These are phyloP conservation scores for Syndactyla subalaris DNA, from an alignment of 2,797 vertebrate genomes.

Conservation along the genomic window DNA sequence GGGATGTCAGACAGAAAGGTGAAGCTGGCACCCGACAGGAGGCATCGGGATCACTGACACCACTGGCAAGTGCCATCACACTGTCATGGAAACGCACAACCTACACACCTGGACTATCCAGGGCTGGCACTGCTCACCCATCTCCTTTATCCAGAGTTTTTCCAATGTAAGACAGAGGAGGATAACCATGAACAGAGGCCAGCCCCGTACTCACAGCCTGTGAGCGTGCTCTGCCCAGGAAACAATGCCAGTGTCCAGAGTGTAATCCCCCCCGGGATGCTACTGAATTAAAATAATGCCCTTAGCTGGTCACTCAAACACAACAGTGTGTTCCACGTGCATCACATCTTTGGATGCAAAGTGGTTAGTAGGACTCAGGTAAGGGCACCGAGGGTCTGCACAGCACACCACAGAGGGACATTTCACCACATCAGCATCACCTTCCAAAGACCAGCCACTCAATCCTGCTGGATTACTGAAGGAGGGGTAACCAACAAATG, in stretches of 20 bases:
- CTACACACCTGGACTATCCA: background rate
- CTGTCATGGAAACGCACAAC: background rate
- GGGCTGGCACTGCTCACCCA: background rate
- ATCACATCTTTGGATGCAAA: background rate
- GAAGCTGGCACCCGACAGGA: no score
- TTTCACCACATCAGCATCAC: accelerated
- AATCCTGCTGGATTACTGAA: background rate
- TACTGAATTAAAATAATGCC: background rate
- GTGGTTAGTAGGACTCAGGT: background rate
- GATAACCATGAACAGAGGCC: background rate
- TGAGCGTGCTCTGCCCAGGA: background rate
- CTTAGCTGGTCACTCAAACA: background rate
- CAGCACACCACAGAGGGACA: background rate
- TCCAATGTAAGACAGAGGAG: background rate
- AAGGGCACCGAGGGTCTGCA: background rate
- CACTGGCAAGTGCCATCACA: background rate
- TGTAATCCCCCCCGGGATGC: background rate
- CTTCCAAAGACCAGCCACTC: background rate
- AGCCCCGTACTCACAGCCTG: background rate
- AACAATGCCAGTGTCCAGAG: background rate
- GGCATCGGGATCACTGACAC: background rate
- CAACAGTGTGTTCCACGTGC: background rate
- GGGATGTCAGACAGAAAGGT: background rate
- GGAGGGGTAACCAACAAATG: background rate
- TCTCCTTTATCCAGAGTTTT: background rate